phyloP scores from a whole-genome alignment of 2,797 vertebrate species.

The Tangara arthus region DNA sequence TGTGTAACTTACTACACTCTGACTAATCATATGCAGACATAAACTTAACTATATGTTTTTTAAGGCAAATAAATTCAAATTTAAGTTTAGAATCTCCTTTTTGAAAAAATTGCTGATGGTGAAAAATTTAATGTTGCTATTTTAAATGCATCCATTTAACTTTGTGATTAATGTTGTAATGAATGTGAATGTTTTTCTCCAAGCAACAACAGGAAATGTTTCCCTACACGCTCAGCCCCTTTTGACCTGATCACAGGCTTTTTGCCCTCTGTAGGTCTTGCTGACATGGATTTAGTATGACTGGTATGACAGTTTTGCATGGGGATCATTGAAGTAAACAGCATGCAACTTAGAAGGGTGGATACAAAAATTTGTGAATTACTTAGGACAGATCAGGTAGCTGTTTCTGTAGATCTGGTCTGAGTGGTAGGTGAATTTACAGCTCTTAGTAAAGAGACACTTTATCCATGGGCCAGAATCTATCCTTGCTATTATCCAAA shows the following conservation, averaged over 20 bases:
- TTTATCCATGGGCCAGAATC: background rate
- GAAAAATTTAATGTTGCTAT: background rate
- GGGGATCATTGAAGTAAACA: background rate
- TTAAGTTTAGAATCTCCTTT: background rate
- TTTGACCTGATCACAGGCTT: background rate
- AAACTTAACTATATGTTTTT: background rate
- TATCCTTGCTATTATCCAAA: background rate
- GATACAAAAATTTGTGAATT: background rate
- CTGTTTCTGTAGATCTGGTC: background rate
- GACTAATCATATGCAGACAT: background rate
- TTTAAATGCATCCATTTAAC: background rate
- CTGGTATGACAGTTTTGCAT: background rate
- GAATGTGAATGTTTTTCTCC: background rate
- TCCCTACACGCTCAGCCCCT: background rate
- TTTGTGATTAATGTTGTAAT: background rate
- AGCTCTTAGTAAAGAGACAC: background rate
- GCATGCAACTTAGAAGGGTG: background rate
- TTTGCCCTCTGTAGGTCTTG: background rate
- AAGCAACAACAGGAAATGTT: background rate
- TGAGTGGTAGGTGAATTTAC: background rate
- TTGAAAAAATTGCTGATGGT: background rate
- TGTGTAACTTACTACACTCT: background rate
- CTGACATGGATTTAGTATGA: background rate
- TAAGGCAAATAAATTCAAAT: background rate
- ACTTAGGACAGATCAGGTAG: background rate